These are phyloP conservation scores for Drosophila limbata DNA, from an alignment of 2,888 invertebrate species.

Conservation along the genomic window DNA sequence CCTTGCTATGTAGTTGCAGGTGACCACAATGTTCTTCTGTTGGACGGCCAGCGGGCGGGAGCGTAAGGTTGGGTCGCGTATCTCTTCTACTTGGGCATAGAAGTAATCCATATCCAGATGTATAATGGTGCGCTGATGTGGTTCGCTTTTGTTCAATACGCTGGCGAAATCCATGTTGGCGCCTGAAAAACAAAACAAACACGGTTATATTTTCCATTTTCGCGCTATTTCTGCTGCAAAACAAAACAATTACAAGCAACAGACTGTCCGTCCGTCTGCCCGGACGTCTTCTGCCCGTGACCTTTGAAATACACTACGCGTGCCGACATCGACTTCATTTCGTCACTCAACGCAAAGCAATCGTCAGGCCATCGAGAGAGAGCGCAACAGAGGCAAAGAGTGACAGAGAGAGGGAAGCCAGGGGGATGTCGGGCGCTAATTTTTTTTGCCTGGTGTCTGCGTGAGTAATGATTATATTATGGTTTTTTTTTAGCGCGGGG, in stretches of 20 bases:
- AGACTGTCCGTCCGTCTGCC: background rate
- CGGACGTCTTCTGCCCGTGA: constrained; percentile 40
- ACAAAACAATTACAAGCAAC: constrained; percentile 29
- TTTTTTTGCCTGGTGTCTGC: constrained; percentile 28
- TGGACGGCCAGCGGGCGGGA: constrained; percentile 91
- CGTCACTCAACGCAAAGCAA: constrained; percentile 50
- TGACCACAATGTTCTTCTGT: constrained; percentile 94
- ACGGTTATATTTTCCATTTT: constrained; percentile 1
- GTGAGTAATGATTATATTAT: constrained; percentile 54
- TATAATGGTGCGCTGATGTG: constrained; percentile 90
- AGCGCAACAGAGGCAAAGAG: background rate
- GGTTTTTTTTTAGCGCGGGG: constrained; percentile 50
- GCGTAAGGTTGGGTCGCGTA: constrained; percentile 89
- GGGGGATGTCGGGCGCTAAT: constrained; percentile 36
- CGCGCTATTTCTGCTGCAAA: constrained; percentile 26
- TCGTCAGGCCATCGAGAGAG: constrained; percentile 32
- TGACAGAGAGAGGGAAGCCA: constrained; percentile 6
- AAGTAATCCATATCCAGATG: constrained; percentile 94
- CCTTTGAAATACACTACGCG: constrained; percentile 47
- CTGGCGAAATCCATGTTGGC: constrained; percentile 82
- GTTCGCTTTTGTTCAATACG: constrained; percentile 79
- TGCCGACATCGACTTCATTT: constrained; percentile 46
- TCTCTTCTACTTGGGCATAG: constrained; percentile 94
- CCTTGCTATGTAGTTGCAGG: constrained; percentile 93
- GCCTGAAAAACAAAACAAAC: constrained; percentile 23